Evolutionary conservation across 2,797 vertebrate species (phyloP).

Genomic region (Eutrigla gurnardus): DNA sequence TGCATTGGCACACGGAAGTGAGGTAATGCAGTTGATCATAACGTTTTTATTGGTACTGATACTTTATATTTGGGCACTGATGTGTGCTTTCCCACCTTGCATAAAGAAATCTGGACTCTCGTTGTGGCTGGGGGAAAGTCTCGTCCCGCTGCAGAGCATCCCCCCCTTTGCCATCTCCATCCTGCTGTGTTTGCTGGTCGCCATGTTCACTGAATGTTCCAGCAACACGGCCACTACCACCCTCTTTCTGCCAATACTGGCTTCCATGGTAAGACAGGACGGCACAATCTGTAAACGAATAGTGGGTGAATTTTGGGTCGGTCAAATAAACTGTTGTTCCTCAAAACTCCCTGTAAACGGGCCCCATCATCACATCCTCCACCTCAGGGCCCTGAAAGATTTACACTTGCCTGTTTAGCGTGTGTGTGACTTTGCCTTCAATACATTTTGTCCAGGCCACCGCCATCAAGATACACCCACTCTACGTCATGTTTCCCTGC

Average conservation of each 20-base stretch:
- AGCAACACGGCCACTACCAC: conserved; percentile 92
- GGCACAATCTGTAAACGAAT: not conserved
- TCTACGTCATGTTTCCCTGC: conserved; percentile 89
- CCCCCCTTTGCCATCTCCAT: conserved; percentile 82
- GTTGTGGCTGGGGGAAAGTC: conserved; percentile 81
- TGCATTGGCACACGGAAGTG: conserved; percentile 89
- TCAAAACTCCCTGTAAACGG: not conserved
- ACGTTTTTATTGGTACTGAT: not conserved
- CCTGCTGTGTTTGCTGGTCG: conserved; percentile 86
- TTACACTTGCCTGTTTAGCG: not conserved
- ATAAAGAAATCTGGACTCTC: conserved; percentile 88
- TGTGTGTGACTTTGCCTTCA: not conserved
- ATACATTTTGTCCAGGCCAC: conserved; percentile 77
- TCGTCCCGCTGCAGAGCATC: conserved; percentile 82
- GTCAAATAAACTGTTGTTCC: not conserved
- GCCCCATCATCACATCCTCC: not conserved
- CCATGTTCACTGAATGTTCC: conserved; percentile 89
- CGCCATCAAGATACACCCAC: conserved; percentile 87
- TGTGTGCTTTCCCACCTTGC: not conserved
- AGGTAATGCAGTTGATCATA: conserved; percentile 74
- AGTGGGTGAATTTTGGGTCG: not conserved
- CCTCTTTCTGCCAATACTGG: conserved; percentile 90
- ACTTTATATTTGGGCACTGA: not conserved
- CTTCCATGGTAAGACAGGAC: conserved; percentile 86
- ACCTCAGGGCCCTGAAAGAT: not conserved